phyloP scores from a whole-genome alignment of 2,113 vertebrate species.

The Axis porcinus region DNA sequence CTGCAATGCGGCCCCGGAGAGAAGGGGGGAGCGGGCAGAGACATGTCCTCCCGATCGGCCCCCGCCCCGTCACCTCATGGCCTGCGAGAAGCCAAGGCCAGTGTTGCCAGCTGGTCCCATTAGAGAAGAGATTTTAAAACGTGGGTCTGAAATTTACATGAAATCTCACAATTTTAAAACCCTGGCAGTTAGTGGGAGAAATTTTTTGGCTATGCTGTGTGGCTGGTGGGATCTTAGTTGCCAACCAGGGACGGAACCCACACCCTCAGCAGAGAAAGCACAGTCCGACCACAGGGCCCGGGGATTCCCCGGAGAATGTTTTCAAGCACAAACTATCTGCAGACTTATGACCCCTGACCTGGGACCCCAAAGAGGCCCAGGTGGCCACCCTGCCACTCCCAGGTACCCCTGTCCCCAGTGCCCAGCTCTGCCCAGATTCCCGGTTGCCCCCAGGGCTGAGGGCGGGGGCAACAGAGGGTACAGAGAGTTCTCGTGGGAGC shows the following conservation, averaged over 20 bases:
- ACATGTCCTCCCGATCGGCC: neutral
- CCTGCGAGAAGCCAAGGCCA: neutral
- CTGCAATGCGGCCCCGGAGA: rapidly evolving
- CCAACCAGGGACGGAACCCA: neutral
- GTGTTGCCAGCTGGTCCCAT: too few relatives aligned
- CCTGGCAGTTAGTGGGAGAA: neutral
- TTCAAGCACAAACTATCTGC: neutral
- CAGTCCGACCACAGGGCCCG: neutral
- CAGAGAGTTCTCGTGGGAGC: too few relatives aligned
- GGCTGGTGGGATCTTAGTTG: neutral
- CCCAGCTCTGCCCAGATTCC: neutral
- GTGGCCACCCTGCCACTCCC: neutral
- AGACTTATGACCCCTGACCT: neutral
- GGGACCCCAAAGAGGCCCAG: neutral
- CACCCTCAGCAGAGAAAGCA: neutral
- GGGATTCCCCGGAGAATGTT: neutral
- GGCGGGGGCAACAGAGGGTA: too few relatives aligned
- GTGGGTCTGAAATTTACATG: neutral
- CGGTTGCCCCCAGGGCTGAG: neutral
- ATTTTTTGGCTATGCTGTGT: neutral
- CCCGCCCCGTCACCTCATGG: neutral
- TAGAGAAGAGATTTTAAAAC: neutral
- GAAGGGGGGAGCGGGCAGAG: rapidly evolving
- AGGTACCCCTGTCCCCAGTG: rapidly evolving
- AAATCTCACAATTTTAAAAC: neutral